These are phyloP conservation scores for Meloidogyne exigua DNA, from an alignment of 1,140 invertebrate genomes.

Conservation along the genomic window DNA sequence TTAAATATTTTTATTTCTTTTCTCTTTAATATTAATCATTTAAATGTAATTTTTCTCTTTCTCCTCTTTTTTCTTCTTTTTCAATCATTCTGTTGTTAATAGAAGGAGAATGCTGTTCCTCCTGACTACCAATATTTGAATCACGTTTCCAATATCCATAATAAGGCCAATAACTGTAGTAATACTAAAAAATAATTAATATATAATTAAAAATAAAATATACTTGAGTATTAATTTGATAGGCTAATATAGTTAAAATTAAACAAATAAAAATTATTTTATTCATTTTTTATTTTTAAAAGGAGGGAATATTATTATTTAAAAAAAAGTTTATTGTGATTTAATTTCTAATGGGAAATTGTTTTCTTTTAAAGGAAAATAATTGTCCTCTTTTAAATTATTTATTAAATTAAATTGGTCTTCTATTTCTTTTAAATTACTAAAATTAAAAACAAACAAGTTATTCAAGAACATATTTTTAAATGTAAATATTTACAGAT, in stretches of 20 bases:
- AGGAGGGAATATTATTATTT: no score
- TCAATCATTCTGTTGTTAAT: not conserved
- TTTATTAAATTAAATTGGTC: not conserved
- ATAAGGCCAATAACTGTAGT: not conserved
- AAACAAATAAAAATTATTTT: constrained; percentile 6
- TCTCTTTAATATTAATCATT: not conserved
- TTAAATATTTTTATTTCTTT: not conserved
- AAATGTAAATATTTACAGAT: constrained; percentile 3
- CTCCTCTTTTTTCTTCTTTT: not conserved
- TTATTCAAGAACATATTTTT: not conserved
- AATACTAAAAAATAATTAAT: not conserved
- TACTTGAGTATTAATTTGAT: not conserved
- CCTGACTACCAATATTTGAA: not conserved
- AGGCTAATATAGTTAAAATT: not conserved
- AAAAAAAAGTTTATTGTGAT: no score
- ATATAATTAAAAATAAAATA: not conserved
- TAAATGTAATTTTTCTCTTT: not conserved
- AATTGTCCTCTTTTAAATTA: not conserved
- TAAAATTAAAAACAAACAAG: constrained; percentile 1
- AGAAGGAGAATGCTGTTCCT: not conserved
- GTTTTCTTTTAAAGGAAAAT: not conserved
- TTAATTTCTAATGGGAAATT: not conserved
- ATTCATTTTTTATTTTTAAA: not conserved
- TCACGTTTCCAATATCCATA: constrained; percentile 4
- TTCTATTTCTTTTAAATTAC: no score